A percentile compares a stretch with the other conserved stretches of the same genome.
These are phyloP conservation scores for Bombus confusus DNA, from an alignment of 1,140 invertebrate genomes.

Conservation along the genomic window DNA sequence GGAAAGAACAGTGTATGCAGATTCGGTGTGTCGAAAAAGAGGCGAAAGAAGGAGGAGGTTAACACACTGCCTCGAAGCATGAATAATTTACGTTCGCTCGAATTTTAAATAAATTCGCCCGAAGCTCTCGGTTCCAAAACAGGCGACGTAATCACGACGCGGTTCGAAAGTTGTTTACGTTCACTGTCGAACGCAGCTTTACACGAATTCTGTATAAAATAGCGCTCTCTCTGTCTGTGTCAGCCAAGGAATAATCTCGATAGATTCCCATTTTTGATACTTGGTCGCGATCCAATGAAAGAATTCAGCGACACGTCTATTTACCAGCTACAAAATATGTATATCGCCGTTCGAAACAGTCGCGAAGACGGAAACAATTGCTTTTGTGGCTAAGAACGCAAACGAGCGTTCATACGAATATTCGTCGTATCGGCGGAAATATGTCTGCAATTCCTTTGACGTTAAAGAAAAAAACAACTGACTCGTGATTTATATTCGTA, in stretches of 20 bases:
- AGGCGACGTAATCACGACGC: slow-evolving; percentile 52
- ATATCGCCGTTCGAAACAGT: slow-evolving; percentile 1
- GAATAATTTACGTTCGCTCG: slow-evolving; percentile 69
- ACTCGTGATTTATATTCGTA: neutral
- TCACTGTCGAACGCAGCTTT: slow-evolving; percentile 48
- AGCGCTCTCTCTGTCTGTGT: neutral
- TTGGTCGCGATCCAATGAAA: neutral
- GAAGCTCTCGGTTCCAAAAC: slow-evolving; percentile 25
- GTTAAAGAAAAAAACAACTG: neutral
- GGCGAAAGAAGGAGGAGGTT: slow-evolving; percentile 37
- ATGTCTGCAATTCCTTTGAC: neutral
- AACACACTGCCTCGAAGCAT: slow-evolving; percentile 58
- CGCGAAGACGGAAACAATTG: slow-evolving; percentile 7
- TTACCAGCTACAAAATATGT: neutral
- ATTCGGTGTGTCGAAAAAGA: neutral
- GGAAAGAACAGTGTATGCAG: neutral
- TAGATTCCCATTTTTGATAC: slow-evolving; percentile 3
- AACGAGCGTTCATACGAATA: neutral
- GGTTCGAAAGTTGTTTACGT: slow-evolving; percentile 69
- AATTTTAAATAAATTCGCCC: slow-evolving; percentile 69
- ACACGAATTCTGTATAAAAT: slow-evolving; percentile 16
- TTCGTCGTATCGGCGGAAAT: neutral
- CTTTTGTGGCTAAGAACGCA: neutral
- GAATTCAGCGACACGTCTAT: slow-evolving; percentile 23
- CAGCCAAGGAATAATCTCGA: slow-evolving; percentile 12